Percentiles rank a stretch among this genome's conserved stretches.
phyloP scores from a whole-genome alignment of 2,888 invertebrate genomes.

The Tachina fera region DNA sequence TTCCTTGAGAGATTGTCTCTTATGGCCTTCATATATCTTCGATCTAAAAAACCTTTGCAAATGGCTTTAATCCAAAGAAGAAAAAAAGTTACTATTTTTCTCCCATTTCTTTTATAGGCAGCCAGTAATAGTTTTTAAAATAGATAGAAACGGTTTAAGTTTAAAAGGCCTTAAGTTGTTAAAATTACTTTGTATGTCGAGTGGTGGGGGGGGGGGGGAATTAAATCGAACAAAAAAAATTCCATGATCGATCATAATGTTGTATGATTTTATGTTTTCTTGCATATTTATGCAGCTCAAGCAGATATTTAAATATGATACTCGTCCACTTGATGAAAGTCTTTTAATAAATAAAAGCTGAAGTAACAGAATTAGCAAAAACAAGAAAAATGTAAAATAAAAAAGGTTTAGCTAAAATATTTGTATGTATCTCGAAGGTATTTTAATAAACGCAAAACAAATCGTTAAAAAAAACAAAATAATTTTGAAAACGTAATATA shows the following conservation, averaged over 20 bases:
- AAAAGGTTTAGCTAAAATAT: not conserved
- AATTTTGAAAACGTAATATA: not conserved
- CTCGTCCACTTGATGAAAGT: slow-evolving; percentile 32
- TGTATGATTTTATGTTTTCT: slow-evolving; percentile 40
- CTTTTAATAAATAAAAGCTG: slow-evolving; percentile 1
- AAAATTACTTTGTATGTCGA: slow-evolving; percentile 12
- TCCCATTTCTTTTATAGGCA: not conserved
- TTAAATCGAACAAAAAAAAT: not conserved
- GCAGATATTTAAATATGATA: slow-evolving; percentile 41
- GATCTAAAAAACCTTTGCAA: slow-evolving; percentile 26
- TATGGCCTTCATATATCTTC: slow-evolving; percentile 39
- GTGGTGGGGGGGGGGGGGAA: not conserved
- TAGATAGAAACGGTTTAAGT: not conserved
- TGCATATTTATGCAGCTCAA: slow-evolving; percentile 37
- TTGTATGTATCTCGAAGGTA: not conserved
- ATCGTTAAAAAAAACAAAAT: not conserved
- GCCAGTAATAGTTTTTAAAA: not conserved
- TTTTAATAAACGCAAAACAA: not conserved
- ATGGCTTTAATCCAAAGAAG: slow-evolving; percentile 35
- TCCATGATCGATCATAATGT: slow-evolving; percentile 38
- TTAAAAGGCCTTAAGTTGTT: not conserved
- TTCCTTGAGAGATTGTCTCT: slow-evolving; percentile 45
- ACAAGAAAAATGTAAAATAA: not conserved
- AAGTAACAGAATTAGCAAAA: not conserved
- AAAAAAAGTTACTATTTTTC: not conserved